These are phyloP conservation scores for Takifugu rubripes DNA, from an alignment of 2,797 vertebrate genomes.

Conservation along the genomic window DNA sequence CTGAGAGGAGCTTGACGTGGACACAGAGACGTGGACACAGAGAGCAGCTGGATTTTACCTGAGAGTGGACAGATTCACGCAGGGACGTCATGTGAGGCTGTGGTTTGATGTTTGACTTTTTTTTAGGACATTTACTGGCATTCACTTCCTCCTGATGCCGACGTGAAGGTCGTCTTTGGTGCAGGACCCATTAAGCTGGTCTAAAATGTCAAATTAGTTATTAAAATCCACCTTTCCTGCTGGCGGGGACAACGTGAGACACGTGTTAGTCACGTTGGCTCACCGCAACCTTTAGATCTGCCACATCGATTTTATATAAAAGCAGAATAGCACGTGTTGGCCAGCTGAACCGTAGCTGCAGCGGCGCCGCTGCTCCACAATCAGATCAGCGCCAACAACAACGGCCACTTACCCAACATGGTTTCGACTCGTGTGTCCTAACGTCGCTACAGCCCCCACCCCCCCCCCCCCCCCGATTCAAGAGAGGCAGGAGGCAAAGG, in stretches of 20 bases:
- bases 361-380: neutral
- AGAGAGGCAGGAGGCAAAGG: slow-evolving; percentile 36
- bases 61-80: too few relatives aligned
- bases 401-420: slow-evolving; percentile 53
- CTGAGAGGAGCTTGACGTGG: too few relatives aligned
- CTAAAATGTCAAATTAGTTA: neutral
- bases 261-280: neutral
- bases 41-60: too few relatives aligned
- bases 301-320: slow-evolving; percentile 32
- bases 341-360: slow-evolving; percentile 23
- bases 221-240: slow-evolving; percentile 2
- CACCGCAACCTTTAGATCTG: slow-evolving; percentile 41
- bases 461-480: slow-evolving; percentile 51
- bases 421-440: slow-evolving; percentile 52
- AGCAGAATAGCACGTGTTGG: slow-evolving; percentile 27
- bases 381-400: slow-evolving; percentile 25
- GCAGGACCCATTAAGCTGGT: too few relatives aligned
- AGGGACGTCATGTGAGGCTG: too few relatives aligned
- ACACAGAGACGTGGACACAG: too few relatives aligned
- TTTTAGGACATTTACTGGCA: too few relatives aligned
- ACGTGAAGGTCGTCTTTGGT: neutral
- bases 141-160: too few relatives aligned
- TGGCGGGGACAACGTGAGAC: slow-evolving; percentile 20
- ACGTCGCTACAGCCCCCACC: slow-evolving; percentile 21
- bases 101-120: too few relatives aligned